Evolutionary conservation across 2,113 vertebrate genomes (phyloP), one percentile per base, ranked within the genome.

Genomic region (Zapornia atra): DNA sequence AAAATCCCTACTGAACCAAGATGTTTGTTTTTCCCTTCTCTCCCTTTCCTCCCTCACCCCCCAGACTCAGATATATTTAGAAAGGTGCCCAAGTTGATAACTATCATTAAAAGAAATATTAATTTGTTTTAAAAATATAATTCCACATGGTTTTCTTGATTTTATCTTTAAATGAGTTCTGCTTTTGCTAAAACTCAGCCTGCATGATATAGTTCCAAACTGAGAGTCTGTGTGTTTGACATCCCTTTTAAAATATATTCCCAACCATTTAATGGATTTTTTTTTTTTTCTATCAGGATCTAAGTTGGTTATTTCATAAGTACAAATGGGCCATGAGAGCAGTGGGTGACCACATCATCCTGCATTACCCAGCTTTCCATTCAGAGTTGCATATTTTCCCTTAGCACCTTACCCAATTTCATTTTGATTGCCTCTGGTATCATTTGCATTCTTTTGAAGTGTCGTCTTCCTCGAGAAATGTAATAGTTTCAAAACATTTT

Each of bases 11-110:
- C 26, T 15, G 6, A 66, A 80, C 28, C 12, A 36, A 85, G 24
- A 44, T 31, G 5, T 28, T 89, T 79, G 14, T 15, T 53, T 71
- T 82, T 86, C 25, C n/a, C 2, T 94, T 28, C 22, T 6, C 13
- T 56, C 17, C 11, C 6, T 51, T 93, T 69, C 3, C 12, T 89
- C 4, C 6, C 3, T 38, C 0, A 0, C 16, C 3, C 3, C 3
- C 6, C 13, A 29, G 86, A 59, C 10, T 60, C 46, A 60, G 21
- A 48, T 57, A 29, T n/a, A 40, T 40, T 88, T 68, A 63, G 26
- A 85, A 87, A 84, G 31, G 15, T 94, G 20, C 22, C 26, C 46
- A 86, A 57, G 46, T 5, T 61, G 38, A 69, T n/a, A 92, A 46
- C 11, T 63, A 0, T 28, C 3, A 34, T 59, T 70, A 16, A 71